Conservation (phyloP, 2,113 vertebrate genomes). For the Aphyosemion australe region DNA sequence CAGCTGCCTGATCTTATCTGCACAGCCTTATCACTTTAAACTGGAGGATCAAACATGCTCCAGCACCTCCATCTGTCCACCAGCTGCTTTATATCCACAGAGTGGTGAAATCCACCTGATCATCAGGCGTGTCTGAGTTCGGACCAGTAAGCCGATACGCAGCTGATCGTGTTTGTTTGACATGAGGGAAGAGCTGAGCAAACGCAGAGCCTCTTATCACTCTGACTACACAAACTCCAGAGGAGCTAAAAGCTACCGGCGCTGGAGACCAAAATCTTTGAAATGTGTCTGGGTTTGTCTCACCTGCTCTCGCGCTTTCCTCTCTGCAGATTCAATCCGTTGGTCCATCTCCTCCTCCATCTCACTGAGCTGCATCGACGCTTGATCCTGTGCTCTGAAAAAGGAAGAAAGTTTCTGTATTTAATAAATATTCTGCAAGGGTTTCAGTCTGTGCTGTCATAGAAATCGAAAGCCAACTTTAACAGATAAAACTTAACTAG, state of each 20-base stretch:
- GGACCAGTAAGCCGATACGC: conserved; percentile 41
- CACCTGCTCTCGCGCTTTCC: conserved; percentile 86
- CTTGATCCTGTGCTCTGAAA: conserved; percentile 93
- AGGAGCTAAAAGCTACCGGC: background rate
- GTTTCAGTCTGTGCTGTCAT: no score
- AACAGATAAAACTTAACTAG: no score
- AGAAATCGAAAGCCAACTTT: no score
- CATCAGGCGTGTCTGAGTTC: conserved; percentile 31
- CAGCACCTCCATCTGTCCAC: conserved; percentile 14
- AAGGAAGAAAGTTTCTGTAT: background rate
- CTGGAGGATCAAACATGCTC: conserved; percentile 11
- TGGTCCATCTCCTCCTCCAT: conserved; percentile 98
- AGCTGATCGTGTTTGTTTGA: conserved; percentile 47
- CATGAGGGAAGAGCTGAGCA: conserved; percentile 61
- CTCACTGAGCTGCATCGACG: conserved; percentile 89
- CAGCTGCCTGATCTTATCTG: conserved; percentile 14
- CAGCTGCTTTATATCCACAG: conserved; percentile 12
- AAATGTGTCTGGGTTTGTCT: background rate
- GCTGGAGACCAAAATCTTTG: background rate
- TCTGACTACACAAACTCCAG: conserved; percentile 9
- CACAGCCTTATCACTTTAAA: conserved; percentile 19
- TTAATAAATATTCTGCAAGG: no score
- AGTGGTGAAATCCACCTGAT: conserved; percentile 25
- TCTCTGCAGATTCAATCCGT: conserved; percentile 87
- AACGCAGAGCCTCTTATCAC: conserved; percentile 38